Conservation (phyloP, 1,140 invertebrate genomes). For the Lethocerus indicus region DNA sequence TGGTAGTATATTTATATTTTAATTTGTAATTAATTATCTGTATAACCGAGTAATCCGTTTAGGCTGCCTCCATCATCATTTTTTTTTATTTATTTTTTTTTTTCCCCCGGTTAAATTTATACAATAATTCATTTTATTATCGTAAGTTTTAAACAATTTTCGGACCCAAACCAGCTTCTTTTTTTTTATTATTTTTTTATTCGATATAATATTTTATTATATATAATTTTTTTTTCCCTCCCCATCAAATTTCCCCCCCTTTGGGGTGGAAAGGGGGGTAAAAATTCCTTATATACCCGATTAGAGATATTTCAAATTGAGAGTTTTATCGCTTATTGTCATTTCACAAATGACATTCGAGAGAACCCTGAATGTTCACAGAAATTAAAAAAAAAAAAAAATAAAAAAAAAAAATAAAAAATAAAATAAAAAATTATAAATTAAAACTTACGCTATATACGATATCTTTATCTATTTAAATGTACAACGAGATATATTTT, state of each 20-base stretch:
- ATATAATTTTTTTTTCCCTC: conserved; percentile 5
- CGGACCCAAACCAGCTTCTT: conserved; percentile 17
- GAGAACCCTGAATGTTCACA: conserved; percentile 4
- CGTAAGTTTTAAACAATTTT: too few relatives aligned
- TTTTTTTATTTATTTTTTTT: too few relatives aligned
- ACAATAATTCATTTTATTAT: too few relatives aligned
- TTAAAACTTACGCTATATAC: not conserved
- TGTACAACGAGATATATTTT: not conserved
- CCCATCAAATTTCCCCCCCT: not conserved
- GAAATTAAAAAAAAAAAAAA: conserved; percentile 3
- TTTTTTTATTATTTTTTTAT: conserved; percentile 1
- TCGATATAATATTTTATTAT: conserved; percentile 9
- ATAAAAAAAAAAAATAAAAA: conserved; percentile 4
- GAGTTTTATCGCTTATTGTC: conserved; percentile 9
- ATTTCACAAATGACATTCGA: conserved; percentile 9
- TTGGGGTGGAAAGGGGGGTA: not conserved
- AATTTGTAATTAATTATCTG: too few relatives aligned
- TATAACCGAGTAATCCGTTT: too few relatives aligned
- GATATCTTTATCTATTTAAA: not conserved
- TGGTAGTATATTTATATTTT: too few relatives aligned
- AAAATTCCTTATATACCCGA: conserved; percentile 2
- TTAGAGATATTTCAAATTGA: conserved; percentile 6
- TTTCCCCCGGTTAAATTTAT: too few relatives aligned
- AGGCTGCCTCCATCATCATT: too few relatives aligned
- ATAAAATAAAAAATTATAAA: conserved; percentile 3